Base-by-base conservation (phyloP, 1,140 invertebrate species). In the Mizuhopecten yessoensis region DNA sequence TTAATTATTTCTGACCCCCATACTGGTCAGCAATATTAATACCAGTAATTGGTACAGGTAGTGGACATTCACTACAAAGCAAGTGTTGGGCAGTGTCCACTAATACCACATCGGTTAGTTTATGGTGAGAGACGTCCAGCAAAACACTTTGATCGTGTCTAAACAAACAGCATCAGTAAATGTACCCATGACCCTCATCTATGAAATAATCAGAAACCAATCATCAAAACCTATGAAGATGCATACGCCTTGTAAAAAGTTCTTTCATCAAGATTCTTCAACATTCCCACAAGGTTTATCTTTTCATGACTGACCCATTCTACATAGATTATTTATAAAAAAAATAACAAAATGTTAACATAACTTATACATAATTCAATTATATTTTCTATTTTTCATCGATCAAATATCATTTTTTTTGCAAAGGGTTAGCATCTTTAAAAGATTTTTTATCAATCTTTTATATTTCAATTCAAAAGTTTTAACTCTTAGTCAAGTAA, bases 21-120 rank as follows among this genome's bases (percentile, higher is more conserved):
- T 75, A 75, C 57, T 75, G 57, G 57, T 75, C 57, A 75, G 57
- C 57, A 75, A 75, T 75, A 75, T 75, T 75, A 75, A 75, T 75
- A 75, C n/a, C 57, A 75, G 57, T 75, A 75, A 75, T 75, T 75
- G 57, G 23, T 75, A 75, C 57, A 75, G 57, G 57, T 75, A 75
- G 57, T 75, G 57, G 57, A 75, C 23, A 75, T 17, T 45, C 9
- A 45, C 42, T 45, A 45, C 42, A 45, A 45, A 5, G 17, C n/a
- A 75, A 23, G 5, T 13, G 13, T 39, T 75, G 57, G 23, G 0
- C 57, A 75, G 20, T 29, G 57, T 75, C n/a, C n/a, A 75, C 57
- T 75, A 29, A 75, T 29, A 17, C n/a, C 23, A 29, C 2, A 75
- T n/a, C 11, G n/a, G 57, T 75, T n/a, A 75, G 57, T 75, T 75